phyloP scores from a whole-genome alignment of 2,888 invertebrate genomes.

The Leucophenga montana region DNA sequence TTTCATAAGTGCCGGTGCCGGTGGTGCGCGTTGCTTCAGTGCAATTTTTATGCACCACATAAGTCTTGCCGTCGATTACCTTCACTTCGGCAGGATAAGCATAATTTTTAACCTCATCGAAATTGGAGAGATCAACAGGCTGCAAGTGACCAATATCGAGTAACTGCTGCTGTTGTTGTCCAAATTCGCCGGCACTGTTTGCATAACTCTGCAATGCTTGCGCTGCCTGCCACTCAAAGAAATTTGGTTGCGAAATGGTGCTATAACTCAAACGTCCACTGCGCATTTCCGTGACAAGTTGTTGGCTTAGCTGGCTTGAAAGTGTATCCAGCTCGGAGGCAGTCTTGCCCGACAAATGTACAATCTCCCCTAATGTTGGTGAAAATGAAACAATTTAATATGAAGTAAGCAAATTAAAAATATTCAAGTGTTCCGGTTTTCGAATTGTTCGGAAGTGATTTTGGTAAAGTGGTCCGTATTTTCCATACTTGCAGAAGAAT shows the following conservation, averaged over 20 bases:
- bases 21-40: conserved; percentile 59
- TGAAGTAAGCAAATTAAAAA: neutral
- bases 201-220: conserved; percentile 57
- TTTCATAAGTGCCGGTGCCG: conserved; percentile 44
- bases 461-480: too few relatives aligned
- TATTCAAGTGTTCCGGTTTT: too few relatives aligned
- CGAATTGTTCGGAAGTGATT: too few relatives aligned
- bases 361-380: conserved; percentile 58
- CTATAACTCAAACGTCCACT: conserved; percentile 61
- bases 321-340: conserved; percentile 62
- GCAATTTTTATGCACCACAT: conserved; percentile 69
- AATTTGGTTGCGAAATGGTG: conserved; percentile 66
- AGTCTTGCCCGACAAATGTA: conserved; percentile 64
- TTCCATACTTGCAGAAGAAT: too few relatives aligned
- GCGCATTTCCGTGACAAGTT: conserved; percentile 67
- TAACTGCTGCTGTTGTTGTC: conserved; percentile 53
- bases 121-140: conserved; percentile 60
- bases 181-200: conserved; percentile 41
- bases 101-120: conserved; percentile 67
- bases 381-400: neutral
- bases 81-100: conserved; percentile 69
- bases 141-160: conserved; percentile 53
- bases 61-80: conserved; percentile 69
- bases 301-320: conserved; percentile 53
- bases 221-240: conserved; percentile 69